Evolutionary conservation across 1,140 invertebrate species (phyloP).

Genomic region (Drosophila ercepeae): DNA sequence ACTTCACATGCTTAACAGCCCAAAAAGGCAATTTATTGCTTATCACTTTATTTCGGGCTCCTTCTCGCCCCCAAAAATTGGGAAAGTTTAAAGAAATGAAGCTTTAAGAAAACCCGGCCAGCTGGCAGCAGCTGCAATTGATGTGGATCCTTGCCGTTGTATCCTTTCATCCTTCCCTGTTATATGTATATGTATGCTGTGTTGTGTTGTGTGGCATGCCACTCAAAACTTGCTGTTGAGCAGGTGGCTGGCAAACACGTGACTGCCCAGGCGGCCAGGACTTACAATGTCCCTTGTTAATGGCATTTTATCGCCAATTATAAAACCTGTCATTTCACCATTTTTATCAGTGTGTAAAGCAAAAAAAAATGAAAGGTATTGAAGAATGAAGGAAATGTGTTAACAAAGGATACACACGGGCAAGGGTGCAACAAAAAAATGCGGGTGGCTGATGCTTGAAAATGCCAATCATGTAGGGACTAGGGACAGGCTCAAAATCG

Average conservation of each 20-base stretch:
- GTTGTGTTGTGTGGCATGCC: constrained; percentile 25
- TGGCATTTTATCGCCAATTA: constrained; percentile 80
- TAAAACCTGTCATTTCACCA: constrained; percentile 72
- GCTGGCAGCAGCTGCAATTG: constrained; percentile 40
- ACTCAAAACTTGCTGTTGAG: constrained; percentile 34
- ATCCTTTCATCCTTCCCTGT: constrained; percentile 1
- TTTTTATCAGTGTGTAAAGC: constrained; percentile 63
- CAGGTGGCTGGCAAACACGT: constrained; percentile 57
- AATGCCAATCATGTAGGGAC: constrained; percentile 70
- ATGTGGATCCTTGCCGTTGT: constrained; percentile 7
- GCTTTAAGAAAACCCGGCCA: constrained; percentile 19
- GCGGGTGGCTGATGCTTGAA: constrained; percentile 47
- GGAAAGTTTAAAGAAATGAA: constrained; percentile 15
- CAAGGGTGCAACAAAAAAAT: not conserved
- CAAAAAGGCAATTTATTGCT: constrained; percentile 48
- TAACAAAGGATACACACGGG: constrained; percentile 41
- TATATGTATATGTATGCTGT: not conserved
- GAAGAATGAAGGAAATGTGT: constrained; percentile 40
- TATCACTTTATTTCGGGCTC: constrained; percentile 22
- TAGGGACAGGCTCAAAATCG: no score
- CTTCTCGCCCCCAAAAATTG: constrained; percentile 8
- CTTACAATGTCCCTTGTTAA: constrained; percentile 59
- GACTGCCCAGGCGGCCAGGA: constrained; percentile 20
- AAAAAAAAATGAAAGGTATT: constrained; percentile 25
- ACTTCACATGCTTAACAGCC: constrained; percentile 46